A percentile compares a stretch with the other conserved stretches of the same genome.
Evolutionary conservation across 2,113 vertebrate genomes (phyloP).

Genomic region (Tachuris rubrigastra): DNA sequence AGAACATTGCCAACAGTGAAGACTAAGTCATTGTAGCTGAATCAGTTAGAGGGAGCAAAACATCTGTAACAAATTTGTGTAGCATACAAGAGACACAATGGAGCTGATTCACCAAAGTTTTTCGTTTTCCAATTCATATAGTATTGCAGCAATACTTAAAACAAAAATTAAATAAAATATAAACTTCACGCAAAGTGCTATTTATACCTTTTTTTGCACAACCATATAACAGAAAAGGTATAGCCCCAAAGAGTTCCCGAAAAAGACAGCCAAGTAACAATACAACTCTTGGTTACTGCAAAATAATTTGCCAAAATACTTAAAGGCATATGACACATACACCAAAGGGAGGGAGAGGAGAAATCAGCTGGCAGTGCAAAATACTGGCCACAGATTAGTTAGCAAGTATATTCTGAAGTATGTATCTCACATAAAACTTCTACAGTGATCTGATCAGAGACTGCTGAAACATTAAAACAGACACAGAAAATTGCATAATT

Average conservation of each 20-base stretch:
- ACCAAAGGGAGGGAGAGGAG: not conserved
- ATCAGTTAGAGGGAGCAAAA: not conserved
- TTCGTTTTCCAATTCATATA: not conserved
- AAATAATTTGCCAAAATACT: not conserved
- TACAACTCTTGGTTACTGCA: not conserved
- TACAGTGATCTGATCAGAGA: not conserved
- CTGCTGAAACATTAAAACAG: not conserved
- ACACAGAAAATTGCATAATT: not conserved
- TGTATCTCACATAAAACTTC: not conserved
- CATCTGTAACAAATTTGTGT: constrained; percentile 48
- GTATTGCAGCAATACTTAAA: not conserved
- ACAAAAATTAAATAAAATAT: not conserved
- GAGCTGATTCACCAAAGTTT: constrained; percentile 1
- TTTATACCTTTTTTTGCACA: not conserved
- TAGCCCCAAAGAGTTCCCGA: not conserved
- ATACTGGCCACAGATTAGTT: not conserved
- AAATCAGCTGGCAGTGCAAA: not conserved
- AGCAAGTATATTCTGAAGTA: not conserved
- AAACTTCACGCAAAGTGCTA: not conserved
- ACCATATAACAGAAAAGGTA: not conserved
- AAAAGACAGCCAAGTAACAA: not conserved
- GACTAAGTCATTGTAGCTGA: not conserved
- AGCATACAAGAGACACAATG: not conserved
- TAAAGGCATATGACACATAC: not conserved
- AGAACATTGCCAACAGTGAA: not conserved